A percentile compares a stretch with the other conserved stretches of the same genome.
Conservation (phyloP, 2,888 invertebrate genomes). For the Philonicus albiceps region DNA sequence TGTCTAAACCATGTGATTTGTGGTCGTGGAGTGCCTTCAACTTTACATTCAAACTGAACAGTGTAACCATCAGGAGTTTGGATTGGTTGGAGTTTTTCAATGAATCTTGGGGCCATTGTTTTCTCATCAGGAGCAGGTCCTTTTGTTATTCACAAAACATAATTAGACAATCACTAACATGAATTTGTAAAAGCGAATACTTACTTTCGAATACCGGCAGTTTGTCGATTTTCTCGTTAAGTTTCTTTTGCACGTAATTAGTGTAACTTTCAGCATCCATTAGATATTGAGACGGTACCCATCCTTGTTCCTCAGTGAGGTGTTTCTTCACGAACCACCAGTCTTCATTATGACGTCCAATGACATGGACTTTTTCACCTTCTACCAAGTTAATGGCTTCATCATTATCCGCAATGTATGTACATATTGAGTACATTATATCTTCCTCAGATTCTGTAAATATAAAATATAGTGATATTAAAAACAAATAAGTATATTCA, state of each 20-base stretch:
- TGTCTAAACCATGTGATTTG: conserved; percentile 97
- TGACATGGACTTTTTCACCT: conserved; percentile 85
- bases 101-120: conserved; percentile 82
- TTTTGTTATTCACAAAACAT: conserved; percentile 60
- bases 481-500: background rate
- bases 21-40: conserved; percentile 92
- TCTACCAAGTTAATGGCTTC: conserved; percentile 89
- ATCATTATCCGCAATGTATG: conserved; percentile 85
- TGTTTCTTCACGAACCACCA: conserved; percentile 95
- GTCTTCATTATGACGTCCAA: conserved; percentile 84
- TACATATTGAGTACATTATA: conserved; percentile 82
- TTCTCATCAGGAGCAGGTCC: conserved; percentile 82
- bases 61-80: conserved; percentile 91
- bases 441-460: conserved; percentile 67
- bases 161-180: conserved; percentile 46
- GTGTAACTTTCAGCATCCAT: conserved; percentile 84
- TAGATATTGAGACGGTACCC: conserved; percentile 90
- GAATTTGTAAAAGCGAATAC: conserved; percentile 56
- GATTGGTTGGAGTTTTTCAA: conserved; percentile 84
- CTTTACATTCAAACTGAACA: conserved; percentile 96
- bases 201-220: conserved; percentile 92
- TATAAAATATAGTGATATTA: background rate
- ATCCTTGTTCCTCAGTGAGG: conserved; percentile 88
- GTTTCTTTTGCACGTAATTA: conserved; percentile 83
- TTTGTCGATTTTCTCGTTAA: conserved; percentile 90